Conservation (phyloP, 53 echinoderm and acorn worm genomes). For the Henricia sp. region DNA sequence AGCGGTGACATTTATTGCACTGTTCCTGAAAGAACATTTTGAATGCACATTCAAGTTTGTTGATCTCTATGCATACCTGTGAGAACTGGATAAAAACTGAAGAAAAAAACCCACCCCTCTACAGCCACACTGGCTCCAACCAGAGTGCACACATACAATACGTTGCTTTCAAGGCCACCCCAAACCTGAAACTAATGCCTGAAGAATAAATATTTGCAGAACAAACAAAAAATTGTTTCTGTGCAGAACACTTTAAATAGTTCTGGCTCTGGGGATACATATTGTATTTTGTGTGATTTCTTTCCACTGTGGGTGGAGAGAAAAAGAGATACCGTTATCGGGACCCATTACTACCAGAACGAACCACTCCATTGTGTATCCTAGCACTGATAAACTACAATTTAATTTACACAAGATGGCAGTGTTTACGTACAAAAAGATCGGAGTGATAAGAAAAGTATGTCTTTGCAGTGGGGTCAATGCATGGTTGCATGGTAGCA, state of each 20-base stretch:
- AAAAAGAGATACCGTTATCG: constrained; percentile 13
- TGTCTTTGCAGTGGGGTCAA: not conserved
- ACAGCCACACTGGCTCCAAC: too few species aligned
- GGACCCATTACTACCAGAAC: constrained; percentile 47
- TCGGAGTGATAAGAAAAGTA: not conserved
- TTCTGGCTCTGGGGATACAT: too few species aligned
- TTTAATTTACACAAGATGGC: constrained; percentile 18
- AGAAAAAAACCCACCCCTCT: too few species aligned
- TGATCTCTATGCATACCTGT: too few species aligned
- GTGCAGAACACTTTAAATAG: constrained; percentile 39
- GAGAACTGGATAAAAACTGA: too few species aligned
- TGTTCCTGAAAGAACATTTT: too few species aligned
- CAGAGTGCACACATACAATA: too few species aligned
- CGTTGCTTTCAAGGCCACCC: too few species aligned
- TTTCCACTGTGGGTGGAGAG: not conserved
- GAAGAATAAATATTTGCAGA: constrained; percentile 44
- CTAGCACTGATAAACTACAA: constrained; percentile 36
- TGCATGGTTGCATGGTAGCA: not conserved
- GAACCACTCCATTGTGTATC: constrained; percentile 22
- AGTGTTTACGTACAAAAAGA: constrained; percentile 31
- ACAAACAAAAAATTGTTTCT: constrained; percentile 22
- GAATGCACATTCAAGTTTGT: too few species aligned
- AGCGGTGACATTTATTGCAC: too few species aligned
- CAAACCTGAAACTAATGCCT: not conserved
- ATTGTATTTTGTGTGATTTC: too few species aligned